phyloP scores from a whole-genome alignment of 2,888 invertebrate species.

The Nemapogon koenigi region DNA sequence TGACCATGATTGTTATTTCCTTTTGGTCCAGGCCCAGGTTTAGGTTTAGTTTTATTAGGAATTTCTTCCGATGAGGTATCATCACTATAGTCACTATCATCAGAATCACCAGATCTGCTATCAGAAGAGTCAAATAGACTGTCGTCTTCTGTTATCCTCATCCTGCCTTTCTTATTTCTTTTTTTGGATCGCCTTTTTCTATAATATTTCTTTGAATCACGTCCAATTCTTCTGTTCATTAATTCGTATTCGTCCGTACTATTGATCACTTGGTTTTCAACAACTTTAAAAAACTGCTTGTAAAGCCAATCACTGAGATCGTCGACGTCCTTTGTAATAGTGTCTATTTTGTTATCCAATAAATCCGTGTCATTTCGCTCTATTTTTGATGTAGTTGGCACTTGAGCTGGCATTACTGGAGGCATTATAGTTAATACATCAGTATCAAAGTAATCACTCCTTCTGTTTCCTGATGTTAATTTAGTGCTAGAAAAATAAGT shows the following conservation, averaged over 20 bases:
- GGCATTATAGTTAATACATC: conserved; percentile 23
- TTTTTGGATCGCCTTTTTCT: conserved; percentile 24
- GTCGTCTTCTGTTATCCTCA: conserved; percentile 44
- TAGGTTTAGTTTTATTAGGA: too few species aligned
- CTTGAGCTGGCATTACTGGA: not conserved
- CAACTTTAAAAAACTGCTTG: conserved; percentile 52
- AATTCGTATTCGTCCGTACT: conserved; percentile 28
- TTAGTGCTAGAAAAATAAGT: conserved; percentile 38
- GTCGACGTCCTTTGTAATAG: conserved; percentile 22
- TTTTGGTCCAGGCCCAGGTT: too few species aligned
- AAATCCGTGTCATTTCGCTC: not conserved
- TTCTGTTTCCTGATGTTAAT: conserved; percentile 30
- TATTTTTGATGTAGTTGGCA: too few species aligned
- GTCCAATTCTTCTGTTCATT: conserved; percentile 23
- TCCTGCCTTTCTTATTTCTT: conserved; percentile 24
- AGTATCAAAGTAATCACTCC: conserved; percentile 18
- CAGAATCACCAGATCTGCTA: conserved; percentile 3
- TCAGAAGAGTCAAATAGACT: conserved; percentile 39
- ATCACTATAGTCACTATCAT: not conserved
- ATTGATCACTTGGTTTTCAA: conserved; percentile 46
- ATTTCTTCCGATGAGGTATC: conserved; percentile 14
- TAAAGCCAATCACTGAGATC: conserved; percentile 51
- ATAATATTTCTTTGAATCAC: conserved; percentile 15
- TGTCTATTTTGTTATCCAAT: conserved; percentile 18
- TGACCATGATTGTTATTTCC: conserved; percentile 33